Evolutionary conservation across 92 coral and sea anemone species (phyloP).

Genomic region (Nematostella vectensis): DNA sequence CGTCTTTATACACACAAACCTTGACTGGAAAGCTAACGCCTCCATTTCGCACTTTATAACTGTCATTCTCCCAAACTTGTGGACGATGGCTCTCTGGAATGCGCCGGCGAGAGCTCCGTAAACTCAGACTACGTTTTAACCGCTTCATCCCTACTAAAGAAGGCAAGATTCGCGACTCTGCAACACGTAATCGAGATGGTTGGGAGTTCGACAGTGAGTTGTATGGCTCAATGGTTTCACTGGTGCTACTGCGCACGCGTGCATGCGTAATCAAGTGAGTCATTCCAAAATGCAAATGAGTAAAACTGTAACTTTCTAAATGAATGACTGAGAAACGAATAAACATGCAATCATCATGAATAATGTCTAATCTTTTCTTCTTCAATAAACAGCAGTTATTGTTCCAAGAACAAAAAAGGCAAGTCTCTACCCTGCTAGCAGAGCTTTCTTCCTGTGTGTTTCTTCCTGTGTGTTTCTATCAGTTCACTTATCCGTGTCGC

Average conservation of each 20-base stretch:
- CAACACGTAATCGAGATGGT: background rate
- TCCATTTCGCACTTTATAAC: constrained; percentile 97
- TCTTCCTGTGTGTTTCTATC: too few species aligned
- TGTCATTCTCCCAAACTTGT: constrained; percentile 98
- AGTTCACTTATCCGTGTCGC: too few species aligned
- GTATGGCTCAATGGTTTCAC: background rate
- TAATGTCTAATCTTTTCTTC: too few species aligned
- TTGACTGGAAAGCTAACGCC: constrained; percentile 97
- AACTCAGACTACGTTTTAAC: constrained; percentile 80
- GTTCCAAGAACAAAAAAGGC: too few species aligned
- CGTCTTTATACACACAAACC: constrained; percentile 34
- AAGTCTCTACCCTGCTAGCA: too few species aligned
- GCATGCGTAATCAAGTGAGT: background rate
- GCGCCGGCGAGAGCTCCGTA: constrained; percentile 85
- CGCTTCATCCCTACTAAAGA: constrained; percentile 48
- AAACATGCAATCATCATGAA: too few species aligned
- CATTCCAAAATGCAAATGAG: background rate
- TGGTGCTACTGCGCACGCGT: background rate
- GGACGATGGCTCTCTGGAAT: constrained; percentile 97
- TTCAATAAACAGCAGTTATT: too few species aligned
- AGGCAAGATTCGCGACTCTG: background rate
- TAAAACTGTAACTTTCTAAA: too few species aligned
- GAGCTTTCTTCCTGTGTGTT: too few species aligned
- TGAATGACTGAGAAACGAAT: too few species aligned
- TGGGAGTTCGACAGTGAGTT: background rate